Conservation (phyloP, 1,140 invertebrate species). For the Drosophila nasuta region DNA sequence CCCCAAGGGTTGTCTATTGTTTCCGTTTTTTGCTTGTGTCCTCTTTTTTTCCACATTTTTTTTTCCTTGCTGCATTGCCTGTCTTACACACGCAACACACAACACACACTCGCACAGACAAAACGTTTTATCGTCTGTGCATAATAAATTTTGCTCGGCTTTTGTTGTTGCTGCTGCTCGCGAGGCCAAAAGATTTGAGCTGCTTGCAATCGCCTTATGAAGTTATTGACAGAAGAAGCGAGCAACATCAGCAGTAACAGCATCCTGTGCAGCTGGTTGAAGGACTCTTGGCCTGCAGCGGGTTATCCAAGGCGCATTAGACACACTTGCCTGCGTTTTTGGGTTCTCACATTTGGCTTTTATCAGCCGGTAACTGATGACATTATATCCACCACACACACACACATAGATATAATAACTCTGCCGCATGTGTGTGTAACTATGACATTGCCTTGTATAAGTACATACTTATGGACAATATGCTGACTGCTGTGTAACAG, state of each 20-base stretch:
- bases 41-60: conserved; percentile 23
- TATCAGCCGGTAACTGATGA: conserved; percentile 68
- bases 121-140: conserved; percentile 81
- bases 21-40: conserved; percentile 55
- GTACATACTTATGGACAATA: conserved; percentile 43
- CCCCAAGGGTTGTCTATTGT: conserved; percentile 73
- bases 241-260: conserved; percentile 17
- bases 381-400: conserved; percentile 58
- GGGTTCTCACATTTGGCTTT: conserved; percentile 32
- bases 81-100: conserved; percentile 19
- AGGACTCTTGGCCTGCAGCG: conserved; percentile 21
- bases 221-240: conserved; percentile 66
- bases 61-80: conserved; percentile 6
- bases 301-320: conserved; percentile 51
- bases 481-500: conserved; percentile 64
- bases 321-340: conserved; percentile 65
- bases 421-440: neutral
- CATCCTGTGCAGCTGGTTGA: conserved; percentile 15
- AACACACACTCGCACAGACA: conserved; percentile 42
- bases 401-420: too few species aligned
- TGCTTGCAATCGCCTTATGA: conserved; percentile 42
- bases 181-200: conserved; percentile 38
- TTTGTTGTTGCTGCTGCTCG: conserved; percentile 33
- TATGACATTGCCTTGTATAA: conserved; percentile 1
- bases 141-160: conserved; percentile 73